phyloP scores from a whole-genome alignment of 2,113 vertebrate genomes.

The Daboia siamensis region DNA sequence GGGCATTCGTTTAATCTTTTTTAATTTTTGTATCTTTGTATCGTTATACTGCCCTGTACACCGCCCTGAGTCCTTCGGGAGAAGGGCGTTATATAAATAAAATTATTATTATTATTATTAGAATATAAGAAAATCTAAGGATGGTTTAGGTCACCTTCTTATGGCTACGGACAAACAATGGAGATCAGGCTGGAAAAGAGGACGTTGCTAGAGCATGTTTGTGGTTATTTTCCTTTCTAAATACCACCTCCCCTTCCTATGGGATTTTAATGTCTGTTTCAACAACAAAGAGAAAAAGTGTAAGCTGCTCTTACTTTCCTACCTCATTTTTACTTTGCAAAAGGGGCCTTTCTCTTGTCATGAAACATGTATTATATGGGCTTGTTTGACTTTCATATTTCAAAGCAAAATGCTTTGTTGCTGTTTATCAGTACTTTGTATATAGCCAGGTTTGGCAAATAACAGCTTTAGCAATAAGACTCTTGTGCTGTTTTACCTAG shows the following conservation, averaged over 20 bases:
- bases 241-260: neutral
- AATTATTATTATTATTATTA: too few species aligned
- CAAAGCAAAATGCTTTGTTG: neutral
- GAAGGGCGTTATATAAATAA: too few species aligned
- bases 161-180: neutral
- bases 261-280: neutral
- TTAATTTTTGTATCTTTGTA: too few species aligned
- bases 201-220: neutral
- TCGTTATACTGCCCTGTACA: too few species aligned
- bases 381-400: neutral
- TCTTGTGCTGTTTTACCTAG: neutral
- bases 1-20: too few species aligned
- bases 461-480: constrained; percentile 1
- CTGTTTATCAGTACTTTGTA: neutral
- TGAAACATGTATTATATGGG: neutral
- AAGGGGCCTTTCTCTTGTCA: neutral
- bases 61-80: too few species aligned
- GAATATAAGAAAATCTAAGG: neutral
- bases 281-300: neutral
- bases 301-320: neutral
- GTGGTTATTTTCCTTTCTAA: neutral
- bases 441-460: constrained; percentile 8
- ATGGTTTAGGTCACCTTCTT: neutral
- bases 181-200: neutral
- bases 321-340: neutral